Conservation (phyloP, 1,140 invertebrate species). For the Thaumatotibia leucotreta region DNA sequence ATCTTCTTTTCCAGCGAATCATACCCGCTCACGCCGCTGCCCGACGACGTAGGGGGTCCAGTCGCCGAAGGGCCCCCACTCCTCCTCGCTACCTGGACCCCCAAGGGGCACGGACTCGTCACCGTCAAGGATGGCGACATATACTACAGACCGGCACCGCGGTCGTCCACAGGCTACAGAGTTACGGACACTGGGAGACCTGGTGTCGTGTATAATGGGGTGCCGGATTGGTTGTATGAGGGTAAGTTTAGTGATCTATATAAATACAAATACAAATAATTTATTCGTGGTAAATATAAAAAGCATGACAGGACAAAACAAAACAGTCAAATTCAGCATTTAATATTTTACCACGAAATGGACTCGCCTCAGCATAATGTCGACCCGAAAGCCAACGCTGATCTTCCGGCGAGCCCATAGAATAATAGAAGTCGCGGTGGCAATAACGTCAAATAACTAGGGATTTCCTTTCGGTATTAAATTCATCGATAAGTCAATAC, state of each 20-base stretch:
- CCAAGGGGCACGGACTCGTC: conserved; percentile 84
- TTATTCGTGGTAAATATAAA: too few relatives aligned
- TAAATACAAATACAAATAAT: too few relatives aligned
- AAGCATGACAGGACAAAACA: too few relatives aligned
- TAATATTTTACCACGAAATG: too few relatives aligned
- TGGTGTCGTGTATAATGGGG: conserved; percentile 90
- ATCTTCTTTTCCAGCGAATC: conserved; percentile 79
- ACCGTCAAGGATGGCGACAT: conserved; percentile 94
- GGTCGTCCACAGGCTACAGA: conserved; percentile 80
- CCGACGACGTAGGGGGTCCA: conserved; percentile 81
- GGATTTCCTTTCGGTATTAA: too few relatives aligned
- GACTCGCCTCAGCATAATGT: too few relatives aligned
- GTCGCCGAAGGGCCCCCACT: conserved; percentile 79
- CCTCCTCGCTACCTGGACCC: conserved; percentile 86
- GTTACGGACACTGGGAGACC: conserved; percentile 87
- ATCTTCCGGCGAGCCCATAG: too few relatives aligned
- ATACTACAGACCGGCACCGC: conserved; percentile 87
- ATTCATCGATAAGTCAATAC: too few relatives aligned
- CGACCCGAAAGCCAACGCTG: too few relatives aligned
- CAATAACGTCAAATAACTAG: too few relatives aligned
- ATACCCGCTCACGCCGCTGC: conserved; percentile 83
- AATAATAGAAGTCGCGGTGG: too few relatives aligned
- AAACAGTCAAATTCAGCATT: too few relatives aligned
- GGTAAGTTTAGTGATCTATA: conserved; percentile 81
- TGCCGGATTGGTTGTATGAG: conserved; percentile 98